These are phyloP conservation scores for Ceratosolen fusciceps DNA, from an alignment of 1,140 invertebrate genomes.

Conservation along the genomic window DNA sequence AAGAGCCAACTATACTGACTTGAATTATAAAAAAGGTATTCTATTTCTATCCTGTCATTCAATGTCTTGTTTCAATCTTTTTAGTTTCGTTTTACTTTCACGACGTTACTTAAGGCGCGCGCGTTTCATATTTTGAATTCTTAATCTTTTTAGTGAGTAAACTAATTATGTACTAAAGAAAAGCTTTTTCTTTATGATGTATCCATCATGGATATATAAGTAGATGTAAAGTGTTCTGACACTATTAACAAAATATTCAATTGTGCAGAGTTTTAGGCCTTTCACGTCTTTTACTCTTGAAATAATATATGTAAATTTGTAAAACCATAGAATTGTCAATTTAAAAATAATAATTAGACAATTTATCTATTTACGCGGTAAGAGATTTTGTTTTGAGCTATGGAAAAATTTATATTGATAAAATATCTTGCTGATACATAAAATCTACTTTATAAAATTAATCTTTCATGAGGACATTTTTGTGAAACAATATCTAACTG, in stretches of 20 bases:
- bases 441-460: conserved; percentile 8
- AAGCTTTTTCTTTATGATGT: conserved; percentile 9
- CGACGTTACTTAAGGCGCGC: conserved; percentile 29
- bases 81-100: conserved; percentile 43
- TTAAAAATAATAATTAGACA: conserved; percentile 13
- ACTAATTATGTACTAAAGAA: conserved; percentile 21
- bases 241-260: conserved; percentile 26
- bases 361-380: conserved; percentile 3
- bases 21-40: conserved; percentile 68
- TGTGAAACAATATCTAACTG: background rate
- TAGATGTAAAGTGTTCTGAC: conserved; percentile 29
- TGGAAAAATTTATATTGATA: background rate
- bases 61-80: conserved; percentile 39
- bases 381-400: conserved; percentile 7
- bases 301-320: conserved; percentile 39
- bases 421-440: background rate
- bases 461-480: conserved; percentile 23
- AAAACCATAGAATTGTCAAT: conserved; percentile 29
- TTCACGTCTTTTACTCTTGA: conserved; percentile 25
- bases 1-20: conserved; percentile 62
- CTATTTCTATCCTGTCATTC: conserved; percentile 67
- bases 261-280: conserved; percentile 30
- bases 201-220: conserved; percentile 3
- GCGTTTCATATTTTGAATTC: conserved; percentile 12
- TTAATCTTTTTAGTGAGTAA: conserved; percentile 30